Conservation (phyloP, 2,888 invertebrate genomes). For the Clistopyga incitator region DNA sequence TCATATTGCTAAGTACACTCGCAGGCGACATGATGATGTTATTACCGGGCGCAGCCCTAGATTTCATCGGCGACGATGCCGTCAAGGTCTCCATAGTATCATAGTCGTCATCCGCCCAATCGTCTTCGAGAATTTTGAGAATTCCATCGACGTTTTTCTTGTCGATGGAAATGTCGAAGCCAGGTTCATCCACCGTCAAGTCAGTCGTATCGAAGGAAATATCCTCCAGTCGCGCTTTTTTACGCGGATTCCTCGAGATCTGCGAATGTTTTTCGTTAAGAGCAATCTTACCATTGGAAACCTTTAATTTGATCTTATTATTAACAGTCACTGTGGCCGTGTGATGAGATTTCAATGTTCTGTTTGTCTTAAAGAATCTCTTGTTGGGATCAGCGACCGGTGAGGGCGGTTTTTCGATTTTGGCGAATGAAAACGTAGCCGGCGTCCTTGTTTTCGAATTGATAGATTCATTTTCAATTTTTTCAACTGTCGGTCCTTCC, state of each 20-base stretch:
- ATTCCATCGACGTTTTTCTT: conserved; percentile 78
- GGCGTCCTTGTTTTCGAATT: not conserved
- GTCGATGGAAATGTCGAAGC: conserved; percentile 75
- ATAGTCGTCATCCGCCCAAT: conserved; percentile 81
- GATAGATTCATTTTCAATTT: not conserved
- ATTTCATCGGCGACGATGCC: conserved; percentile 71
- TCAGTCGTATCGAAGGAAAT: conserved; percentile 80
- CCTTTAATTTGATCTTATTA: conserved; percentile 82
- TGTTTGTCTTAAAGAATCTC: conserved; percentile 84
- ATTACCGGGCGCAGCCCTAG: conserved; percentile 62
- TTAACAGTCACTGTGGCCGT: conserved; percentile 81
- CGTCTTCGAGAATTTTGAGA: conserved; percentile 81
- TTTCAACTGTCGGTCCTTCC: not conserved
- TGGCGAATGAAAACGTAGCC: not conserved
- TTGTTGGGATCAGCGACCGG: conserved; percentile 75
- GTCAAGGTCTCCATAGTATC: conserved; percentile 74
- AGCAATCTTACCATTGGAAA: conserved; percentile 79
- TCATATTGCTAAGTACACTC: conserved; percentile 85
- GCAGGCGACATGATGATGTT: conserved; percentile 84
- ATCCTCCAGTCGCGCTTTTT: conserved; percentile 70
- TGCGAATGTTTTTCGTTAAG: conserved; percentile 67
- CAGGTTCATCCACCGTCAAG: conserved; percentile 80
- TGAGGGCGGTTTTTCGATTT: conserved; percentile 45
- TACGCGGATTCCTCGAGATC: conserved; percentile 56
- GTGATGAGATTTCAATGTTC: conserved; percentile 73